Evolutionary conservation across 2,888 invertebrate genomes (phyloP).

Genomic region (Pseudolycoriella hygida): DNA sequence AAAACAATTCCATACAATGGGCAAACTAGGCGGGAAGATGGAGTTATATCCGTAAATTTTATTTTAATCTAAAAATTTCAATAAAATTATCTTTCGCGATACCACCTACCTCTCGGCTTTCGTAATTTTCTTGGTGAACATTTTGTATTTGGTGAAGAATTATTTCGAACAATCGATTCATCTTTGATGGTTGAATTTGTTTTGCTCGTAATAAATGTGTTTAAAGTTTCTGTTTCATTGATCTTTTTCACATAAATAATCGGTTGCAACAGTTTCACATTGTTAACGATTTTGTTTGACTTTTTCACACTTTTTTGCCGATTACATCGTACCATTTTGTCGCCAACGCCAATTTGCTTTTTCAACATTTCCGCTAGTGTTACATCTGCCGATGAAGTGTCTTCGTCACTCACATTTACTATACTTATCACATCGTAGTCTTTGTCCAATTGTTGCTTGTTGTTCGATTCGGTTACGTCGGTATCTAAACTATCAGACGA

Average conservation of each 20-base stretch:
- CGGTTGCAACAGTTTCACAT: constrained; percentile 2
- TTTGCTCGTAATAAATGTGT: not conserved
- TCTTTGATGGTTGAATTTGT: not conserved
- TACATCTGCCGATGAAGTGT: not conserved
- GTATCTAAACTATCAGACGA: constrained; percentile 28
- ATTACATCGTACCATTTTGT: not conserved
- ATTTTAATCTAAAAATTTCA: too few relatives aligned
- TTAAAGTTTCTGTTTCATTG: not conserved
- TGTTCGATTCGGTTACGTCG: not conserved
- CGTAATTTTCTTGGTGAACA: constrained; percentile 12
- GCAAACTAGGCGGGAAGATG: too few relatives aligned
- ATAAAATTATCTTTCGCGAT: constrained; percentile 13
- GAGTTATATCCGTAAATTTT: too few relatives aligned
- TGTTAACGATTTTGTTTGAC: not conserved
- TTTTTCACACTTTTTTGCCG: not conserved
- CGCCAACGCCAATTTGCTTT: not conserved
- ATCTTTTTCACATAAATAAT: constrained; percentile 6
- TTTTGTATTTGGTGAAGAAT: constrained; percentile 6
- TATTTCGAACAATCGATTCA: constrained; percentile 4
- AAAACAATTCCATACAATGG: too few relatives aligned
- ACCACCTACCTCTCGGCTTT: constrained; percentile 13
- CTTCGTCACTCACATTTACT: not conserved
- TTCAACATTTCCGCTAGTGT: not conserved
- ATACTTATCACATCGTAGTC: not conserved
- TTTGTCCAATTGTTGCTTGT: not conserved